Evolutionary conservation across 2,888 invertebrate genomes (phyloP), one percentile per base, ranked within the genome.

Genomic region (Eugnorisma glareosa): DNA sequence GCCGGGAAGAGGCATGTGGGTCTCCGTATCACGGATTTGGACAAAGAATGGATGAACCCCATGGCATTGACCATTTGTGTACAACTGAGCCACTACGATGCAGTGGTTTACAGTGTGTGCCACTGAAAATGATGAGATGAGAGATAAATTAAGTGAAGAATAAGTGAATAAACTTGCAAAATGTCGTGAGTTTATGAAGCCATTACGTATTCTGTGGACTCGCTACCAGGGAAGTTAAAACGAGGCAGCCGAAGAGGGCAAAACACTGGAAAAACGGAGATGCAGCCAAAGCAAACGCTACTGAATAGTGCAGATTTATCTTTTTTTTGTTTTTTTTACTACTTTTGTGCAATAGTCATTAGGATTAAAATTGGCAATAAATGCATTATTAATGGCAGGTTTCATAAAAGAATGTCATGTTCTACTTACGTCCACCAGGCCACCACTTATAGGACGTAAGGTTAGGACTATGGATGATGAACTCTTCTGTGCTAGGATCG

Each of bases 371-470:
- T 43, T 43, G 43, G 11, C 43, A 43, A 2, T 4, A 43, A 43
- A 43, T 43, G 43, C 1, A 13, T 13, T 43, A 43, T 15, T 43
- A 43, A 43, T 13, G 2, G 43, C 13, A 43, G 43, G 43, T 43
- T 43, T 13, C 13, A 43, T 13, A 13, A 43, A 43, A 43, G 1
- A 43, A 43, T 54, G 10, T 11, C 10, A n/a, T n/a, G n/a, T n/a
- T 35, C 13, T 78, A 97, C 98, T 97, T 96, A 99, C 99, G 97
- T 92, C 98, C 98, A 61, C 99, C 99, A 31, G 99, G 99, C 99
- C 99, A 99, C 99, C 99, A 99, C 95, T 99, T 99, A 92, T 98
- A 98, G 0, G 99, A 97, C 0, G 99, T 99, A 18, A 99, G 94
- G 0, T 98, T 98, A 0, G 99, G 99, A 75, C 98, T 98, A 92